A percentile compares a stretch with the other conserved stretches of the same genome.
phyloP scores from a whole-genome alignment of 2,113 vertebrate species.

The Forbesichthys papilliferus region DNA sequence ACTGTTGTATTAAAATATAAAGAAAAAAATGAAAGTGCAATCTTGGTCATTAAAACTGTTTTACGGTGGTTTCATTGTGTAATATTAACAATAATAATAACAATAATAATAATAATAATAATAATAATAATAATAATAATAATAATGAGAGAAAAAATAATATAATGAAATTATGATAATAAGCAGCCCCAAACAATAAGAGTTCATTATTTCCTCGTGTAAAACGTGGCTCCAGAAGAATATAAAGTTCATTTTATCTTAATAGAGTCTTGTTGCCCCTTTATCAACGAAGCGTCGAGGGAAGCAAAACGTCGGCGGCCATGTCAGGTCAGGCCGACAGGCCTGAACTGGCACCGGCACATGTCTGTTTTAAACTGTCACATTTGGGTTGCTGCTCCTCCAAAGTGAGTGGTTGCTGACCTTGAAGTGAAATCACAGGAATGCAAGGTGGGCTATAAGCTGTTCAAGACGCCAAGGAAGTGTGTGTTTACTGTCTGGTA shows the following conservation, averaged over 20 bases:
- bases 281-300: not conserved
- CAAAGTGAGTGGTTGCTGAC: not conserved
- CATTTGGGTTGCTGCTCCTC: not conserved
- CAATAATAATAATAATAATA: not conserved
- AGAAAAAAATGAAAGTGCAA: conserved; percentile 42
- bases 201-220: not conserved
- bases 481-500: not conserved
- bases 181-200: not conserved
- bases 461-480: too few relatives aligned
- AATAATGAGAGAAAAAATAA: not conserved
- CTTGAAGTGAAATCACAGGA: not conserved
- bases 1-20: not conserved
- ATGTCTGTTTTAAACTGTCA: not conserved
- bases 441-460: too few relatives aligned
- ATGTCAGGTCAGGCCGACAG: not conserved
- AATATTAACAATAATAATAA: not conserved
- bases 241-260: not conserved
- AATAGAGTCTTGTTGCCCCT: not conserved
- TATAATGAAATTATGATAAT: not conserved
- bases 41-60: conserved; percentile 18
- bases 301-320: not conserved
- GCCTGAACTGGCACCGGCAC: not conserved
- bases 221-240: not conserved
- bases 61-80: not conserved
- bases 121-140: not conserved